Evolutionary conservation across 2,113 vertebrate genomes (phyloP).

Genomic region (Tricholaema leucomelas): DNA sequence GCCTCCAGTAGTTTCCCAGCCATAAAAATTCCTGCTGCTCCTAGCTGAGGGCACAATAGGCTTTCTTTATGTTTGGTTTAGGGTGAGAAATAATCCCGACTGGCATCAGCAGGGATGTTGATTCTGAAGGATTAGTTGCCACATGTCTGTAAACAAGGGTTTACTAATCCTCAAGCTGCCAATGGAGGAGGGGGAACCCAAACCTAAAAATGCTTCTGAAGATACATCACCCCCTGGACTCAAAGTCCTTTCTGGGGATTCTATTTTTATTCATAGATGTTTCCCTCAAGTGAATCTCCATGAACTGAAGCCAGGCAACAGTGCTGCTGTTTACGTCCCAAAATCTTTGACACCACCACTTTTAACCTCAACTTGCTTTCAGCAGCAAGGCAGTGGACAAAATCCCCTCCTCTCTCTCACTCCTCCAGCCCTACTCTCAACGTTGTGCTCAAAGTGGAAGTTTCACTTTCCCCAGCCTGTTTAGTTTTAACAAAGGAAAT

Average conservation of each 20-base stretch:
- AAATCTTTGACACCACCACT: background rate
- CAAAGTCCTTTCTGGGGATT: background rate
- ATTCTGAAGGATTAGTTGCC: background rate
- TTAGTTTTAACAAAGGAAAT: background rate
- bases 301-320: background rate
- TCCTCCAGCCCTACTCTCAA: background rate
- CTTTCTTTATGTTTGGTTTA: background rate
- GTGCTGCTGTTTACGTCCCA: background rate
- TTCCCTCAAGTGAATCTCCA: background rate
- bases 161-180: background rate
- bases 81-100: background rate
- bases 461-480: background rate
- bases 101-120: background rate
- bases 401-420: background rate
- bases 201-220: background rate
- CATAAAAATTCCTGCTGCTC: background rate
- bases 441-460: background rate
- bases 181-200: no score
- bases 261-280: background rate
- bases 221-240: background rate
- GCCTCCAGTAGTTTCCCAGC: background rate
- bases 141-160: background rate
- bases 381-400: background rate
- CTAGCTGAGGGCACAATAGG: background rate
- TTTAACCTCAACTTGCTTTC: background rate